phyloP scores from a whole-genome alignment of 2,113 vertebrate genomes.

The Labeo rohita region DNA sequence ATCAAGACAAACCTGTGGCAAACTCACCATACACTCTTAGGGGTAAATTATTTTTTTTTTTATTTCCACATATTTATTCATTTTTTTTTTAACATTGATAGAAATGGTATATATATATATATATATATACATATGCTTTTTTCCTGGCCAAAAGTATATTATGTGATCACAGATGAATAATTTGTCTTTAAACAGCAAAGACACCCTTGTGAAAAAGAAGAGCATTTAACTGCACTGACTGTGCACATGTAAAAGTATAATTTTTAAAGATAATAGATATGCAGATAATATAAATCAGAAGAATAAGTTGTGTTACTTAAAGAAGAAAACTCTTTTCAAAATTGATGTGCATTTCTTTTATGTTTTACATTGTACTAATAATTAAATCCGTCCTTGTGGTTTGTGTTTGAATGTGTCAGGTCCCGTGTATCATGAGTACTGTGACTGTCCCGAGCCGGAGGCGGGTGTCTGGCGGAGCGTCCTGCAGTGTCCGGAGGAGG shows the following conservation, averaged over 20 bases:
- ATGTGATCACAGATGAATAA: not conserved
- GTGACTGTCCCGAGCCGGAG: slow-evolving; percentile 83
- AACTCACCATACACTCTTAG: slow-evolving; percentile 85
- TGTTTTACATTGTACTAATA: too few species aligned
- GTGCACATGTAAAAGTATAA: not conserved
- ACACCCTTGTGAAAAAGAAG: not conserved
- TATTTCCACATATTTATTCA: too few species aligned
- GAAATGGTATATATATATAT: not conserved
- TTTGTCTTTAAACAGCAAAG: too few species aligned
- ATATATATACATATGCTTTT: not conserved
- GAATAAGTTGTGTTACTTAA: too few species aligned
- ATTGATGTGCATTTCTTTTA: too few species aligned
- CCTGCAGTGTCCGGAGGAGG: slow-evolving; percentile 80
- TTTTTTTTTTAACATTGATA: not conserved
- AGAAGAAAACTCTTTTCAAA: too few species aligned
- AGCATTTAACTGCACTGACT: not conserved
- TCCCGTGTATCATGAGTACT: slow-evolving; percentile 90
- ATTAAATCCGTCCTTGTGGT: too few species aligned
- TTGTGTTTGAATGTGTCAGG: slow-evolving; percentile 55
- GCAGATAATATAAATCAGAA: too few species aligned
- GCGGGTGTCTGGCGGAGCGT: slow-evolving; percentile 75
- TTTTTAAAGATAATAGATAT: too few species aligned
- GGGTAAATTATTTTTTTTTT: slow-evolving; percentile 70
- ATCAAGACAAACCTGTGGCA: slow-evolving; percentile 80
- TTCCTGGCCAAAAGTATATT: not conserved